A percentile compares a stretch with the other conserved stretches of the same genome.
Conservation (phyloP, 1,140 invertebrate species). For the Heliconius hewitsoni region DNA sequence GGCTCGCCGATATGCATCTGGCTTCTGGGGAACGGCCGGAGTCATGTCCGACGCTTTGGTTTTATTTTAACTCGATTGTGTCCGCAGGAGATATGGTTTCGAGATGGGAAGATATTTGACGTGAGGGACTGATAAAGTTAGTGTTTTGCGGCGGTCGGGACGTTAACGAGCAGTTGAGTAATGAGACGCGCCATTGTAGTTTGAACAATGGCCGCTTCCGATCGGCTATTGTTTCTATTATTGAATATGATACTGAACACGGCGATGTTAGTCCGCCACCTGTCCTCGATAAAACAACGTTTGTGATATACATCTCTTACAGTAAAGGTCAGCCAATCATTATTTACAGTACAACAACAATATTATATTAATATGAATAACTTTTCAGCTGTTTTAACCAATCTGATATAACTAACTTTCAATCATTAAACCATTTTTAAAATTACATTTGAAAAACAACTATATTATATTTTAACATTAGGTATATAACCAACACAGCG, state of each 20-base stretch:
- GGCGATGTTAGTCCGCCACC: conserved; percentile 38
- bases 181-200: conserved; percentile 74
- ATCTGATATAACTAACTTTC: not conserved
- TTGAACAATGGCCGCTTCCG: conserved; percentile 68
- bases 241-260: conserved; percentile 61
- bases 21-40: conserved; percentile 53
- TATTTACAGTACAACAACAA: not conserved
- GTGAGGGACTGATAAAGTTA: conserved; percentile 76
- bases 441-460: not conserved
- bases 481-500: not conserved
- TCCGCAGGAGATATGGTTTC: conserved; percentile 65
- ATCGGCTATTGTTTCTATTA: conserved; percentile 74
- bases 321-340: conserved; percentile 19
- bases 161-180: conserved; percentile 78
- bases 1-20: conserved; percentile 76
- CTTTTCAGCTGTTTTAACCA: not conserved
- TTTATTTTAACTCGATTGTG: conserved; percentile 73
- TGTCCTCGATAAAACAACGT: conserved; percentile 37
- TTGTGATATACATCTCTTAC: conserved; percentile 8
- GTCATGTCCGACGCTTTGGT: conserved; percentile 48
- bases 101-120: conserved; percentile 78
- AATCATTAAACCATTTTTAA: not conserved
- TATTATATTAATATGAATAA: not conserved
- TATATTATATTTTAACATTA: not conserved
- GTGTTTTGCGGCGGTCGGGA: conserved; percentile 68